A percentile compares a stretch with the other conserved stretches of the same genome.
These are phyloP conservation scores for Halocynthia aurantium DNA, from an alignment of 23 tunicate species.

Conservation along the genomic window DNA sequence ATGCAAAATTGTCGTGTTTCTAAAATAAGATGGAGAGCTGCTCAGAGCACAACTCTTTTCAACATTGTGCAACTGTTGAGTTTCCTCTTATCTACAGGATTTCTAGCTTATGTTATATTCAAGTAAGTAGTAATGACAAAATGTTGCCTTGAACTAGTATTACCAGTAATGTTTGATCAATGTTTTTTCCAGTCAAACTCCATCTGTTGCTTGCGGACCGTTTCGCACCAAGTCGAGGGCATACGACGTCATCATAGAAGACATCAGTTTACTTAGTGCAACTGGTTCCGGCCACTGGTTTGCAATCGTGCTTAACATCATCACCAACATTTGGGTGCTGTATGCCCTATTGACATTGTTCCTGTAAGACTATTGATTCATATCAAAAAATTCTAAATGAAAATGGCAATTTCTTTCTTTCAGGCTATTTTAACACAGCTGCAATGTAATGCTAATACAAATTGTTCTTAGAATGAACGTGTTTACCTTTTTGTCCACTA, in stretches of 20 bases:
- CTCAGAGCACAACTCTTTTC: slow-evolving; percentile 70
- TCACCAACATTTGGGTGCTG: slow-evolving; percentile 68
- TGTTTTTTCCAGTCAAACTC: slow-evolving; percentile 25
- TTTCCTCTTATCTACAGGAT: slow-evolving; percentile 48
- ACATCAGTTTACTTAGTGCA: slow-evolving; percentile 16
- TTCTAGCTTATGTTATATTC: slow-evolving; percentile 66
- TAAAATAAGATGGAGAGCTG: slow-evolving; percentile 73
- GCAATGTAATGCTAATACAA: background rate
- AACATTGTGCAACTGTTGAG: slow-evolving; percentile 48
- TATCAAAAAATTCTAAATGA: background rate
- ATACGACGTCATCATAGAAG: slow-evolving; percentile 43
- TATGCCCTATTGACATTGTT: slow-evolving; percentile 26
- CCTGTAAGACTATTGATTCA: background rate
- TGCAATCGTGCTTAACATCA: slow-evolving; percentile 24
- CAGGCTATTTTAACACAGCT: background rate
- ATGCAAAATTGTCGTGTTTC: slow-evolving; percentile 71
- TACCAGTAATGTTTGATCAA: slow-evolving; percentile 1
- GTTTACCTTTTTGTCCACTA: background rate
- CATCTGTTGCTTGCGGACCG: slow-evolving; percentile 75
- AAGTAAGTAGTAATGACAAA: slow-evolving; percentile 18
- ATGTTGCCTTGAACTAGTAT: background rate
- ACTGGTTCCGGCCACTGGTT: slow-evolving; percentile 35
- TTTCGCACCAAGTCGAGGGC: slow-evolving; percentile 39
- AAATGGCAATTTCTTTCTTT: background rate
- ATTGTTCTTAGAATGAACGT: background rate